Evolutionary conservation across 2,113 vertebrate species (phyloP).

Genomic region (Brienomyrus longianalis): DNA sequence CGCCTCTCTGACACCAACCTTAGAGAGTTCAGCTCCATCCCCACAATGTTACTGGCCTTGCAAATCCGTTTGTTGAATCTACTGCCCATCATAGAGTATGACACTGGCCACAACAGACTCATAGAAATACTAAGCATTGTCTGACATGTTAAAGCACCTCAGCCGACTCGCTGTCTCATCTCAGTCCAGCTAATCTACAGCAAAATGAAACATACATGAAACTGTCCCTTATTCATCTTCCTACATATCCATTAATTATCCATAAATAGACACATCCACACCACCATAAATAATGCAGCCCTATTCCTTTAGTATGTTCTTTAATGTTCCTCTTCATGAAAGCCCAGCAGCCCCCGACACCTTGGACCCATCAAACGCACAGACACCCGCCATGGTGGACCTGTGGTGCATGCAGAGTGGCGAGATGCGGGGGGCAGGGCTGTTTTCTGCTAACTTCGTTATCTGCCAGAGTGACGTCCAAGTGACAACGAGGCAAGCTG

Average conservation of each 20-base stretch:
- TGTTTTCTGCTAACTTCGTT: background rate
- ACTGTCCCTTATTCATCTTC: background rate
- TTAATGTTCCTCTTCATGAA: background rate
- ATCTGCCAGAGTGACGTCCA: background rate
- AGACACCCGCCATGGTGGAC: background rate
- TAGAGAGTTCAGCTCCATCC: no score
- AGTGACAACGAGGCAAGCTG: no score
- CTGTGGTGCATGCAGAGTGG: background rate
- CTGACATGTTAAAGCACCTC: no score
- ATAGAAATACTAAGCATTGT: no score
- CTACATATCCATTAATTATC: background rate
- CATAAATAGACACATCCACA: background rate
- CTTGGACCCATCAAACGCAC: background rate
- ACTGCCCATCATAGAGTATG: no score
- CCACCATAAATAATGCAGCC: background rate
- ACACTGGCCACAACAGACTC: no score
- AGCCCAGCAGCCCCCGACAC: background rate
- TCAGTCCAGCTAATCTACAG: background rate
- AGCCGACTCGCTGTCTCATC: background rate
- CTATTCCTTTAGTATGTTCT: background rate
- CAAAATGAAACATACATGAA: background rate
- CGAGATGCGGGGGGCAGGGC: background rate
- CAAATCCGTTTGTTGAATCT: no score
- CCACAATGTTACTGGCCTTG: no score
- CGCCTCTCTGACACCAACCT: no score